Evolutionary conservation across 2,888 invertebrate genomes (phyloP), one percentile per base, ranked within the genome.

Genomic region (Eupithecia insigniata): DNA sequence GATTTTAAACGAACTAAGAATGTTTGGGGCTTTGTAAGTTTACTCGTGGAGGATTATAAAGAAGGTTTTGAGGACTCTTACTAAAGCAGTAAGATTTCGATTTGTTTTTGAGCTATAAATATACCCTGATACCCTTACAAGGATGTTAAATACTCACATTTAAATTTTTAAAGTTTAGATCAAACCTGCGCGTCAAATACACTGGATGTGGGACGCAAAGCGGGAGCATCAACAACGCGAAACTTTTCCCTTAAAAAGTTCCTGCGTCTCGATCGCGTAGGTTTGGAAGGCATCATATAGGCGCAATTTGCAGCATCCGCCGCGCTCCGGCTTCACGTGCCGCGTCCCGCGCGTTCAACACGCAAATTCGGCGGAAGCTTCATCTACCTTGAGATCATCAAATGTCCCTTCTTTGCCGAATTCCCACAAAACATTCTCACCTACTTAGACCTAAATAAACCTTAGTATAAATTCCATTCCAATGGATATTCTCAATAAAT

Each of bases 21-120:
- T 55, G 55, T 60, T 64, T 62, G 61, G 8, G 26, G 55, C 46
- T 74, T 69, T 66, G 58, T 46, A 62, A 66, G 67, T 36, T 67
- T 65, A 22, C 22, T 65, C 14, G 14, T 6, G 32, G 36, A 64
- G 64, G 14, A 64, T 36, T 64, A 39, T 16, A 64, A 22, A 22
- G 1, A 64, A 22, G 4, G 10, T 32, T 22, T 34, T 36, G n/a
- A 22, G 12, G 12, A 51, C 12, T 51, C 22, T 51, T 10, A 10
- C 10, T 10, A 46, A n/a, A 22, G 51, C 3, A 22, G n/a, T 7
- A 46, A 51, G 12, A 22, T 12, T 55, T 55, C 8, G 8, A 26
- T 51, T 55, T 55, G 26, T 51, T 51, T 46, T 51, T 0, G 4
- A 55, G 14, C 1, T 12, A 4, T 14, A 26, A 55, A 14, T 55